Conservation (phyloP, 2,888 invertebrate species). For the Myopa tessellatipennis region DNA sequence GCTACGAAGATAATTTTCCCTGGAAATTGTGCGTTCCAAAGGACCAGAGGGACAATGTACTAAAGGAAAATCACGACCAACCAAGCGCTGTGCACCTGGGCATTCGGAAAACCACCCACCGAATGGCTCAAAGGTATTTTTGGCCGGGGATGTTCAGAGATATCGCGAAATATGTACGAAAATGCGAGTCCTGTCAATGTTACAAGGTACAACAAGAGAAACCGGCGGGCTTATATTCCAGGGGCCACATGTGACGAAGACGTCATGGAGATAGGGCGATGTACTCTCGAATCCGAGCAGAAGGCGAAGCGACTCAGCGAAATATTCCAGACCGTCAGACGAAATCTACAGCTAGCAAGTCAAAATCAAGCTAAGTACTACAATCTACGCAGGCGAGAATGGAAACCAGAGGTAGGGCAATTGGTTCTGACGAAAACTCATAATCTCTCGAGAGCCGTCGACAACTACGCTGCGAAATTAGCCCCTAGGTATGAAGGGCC, state of each 20-base stretch:
- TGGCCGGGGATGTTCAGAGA: slow-evolving; percentile 35
- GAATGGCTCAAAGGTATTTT: slow-evolving; percentile 15
- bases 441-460: not conserved
- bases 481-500: not conserved
- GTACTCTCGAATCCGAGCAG: not conserved
- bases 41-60: no score
- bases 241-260: not conserved
- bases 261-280: not conserved
- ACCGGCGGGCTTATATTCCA: slow-evolving; percentile 1
- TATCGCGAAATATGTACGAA: not conserved
- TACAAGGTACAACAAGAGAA: not conserved
- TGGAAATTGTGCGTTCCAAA: no score
- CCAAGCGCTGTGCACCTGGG: no score
- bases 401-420: not conserved
- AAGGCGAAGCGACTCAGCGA: not conserved
- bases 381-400: not conserved
- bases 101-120: slow-evolving; percentile 6
- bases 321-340: not conserved
- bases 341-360: not conserved
- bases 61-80: no score
- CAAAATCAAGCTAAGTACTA: not conserved
- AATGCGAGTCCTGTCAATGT: slow-evolving; percentile 11
- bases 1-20: not conserved
- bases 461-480: not conserved
- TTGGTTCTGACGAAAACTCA: not conserved